Evolutionary conservation across 2,888 invertebrate species (phyloP), one percentile per base, ranked within the genome.

Genomic region (Quadriops clusia): DNA sequence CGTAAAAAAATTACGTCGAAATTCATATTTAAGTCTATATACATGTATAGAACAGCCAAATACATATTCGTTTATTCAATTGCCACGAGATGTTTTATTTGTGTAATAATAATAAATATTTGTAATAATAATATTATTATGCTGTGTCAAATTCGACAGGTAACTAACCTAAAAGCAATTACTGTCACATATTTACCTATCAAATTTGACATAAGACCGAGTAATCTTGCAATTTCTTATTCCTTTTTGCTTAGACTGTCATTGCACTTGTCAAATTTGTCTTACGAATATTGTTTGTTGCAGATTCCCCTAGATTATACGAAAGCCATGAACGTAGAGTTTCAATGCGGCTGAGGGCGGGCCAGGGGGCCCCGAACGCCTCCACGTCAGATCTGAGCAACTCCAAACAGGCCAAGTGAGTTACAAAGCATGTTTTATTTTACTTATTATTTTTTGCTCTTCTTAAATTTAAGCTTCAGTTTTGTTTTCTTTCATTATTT

Each of bases 391-490:
- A 63, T 42, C 45, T 63, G 33, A 60, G 58, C 40, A 60, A 59
- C 37, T 53, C 60, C n/a, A 62, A 63, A 47, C 63, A 62, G 46
- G 58, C 62, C 44, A 64, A 64, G 64, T 64, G 60, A 63, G 64
- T 63, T 54, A 38, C 47, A 15, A 12, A 25, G 10, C 3, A 25
- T 6, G 15, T 18, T 18, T 7, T 18, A 18, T 22, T 22, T 22
- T 22, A 4, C 11, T 10, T 22, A 5, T 10, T 5, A 10, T 5
- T 10, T 13, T n/a, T 9, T n/a, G 14, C 26, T 28, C 22, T 28
- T 11, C n/a, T 17, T n/a, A 9, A 22, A 28, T 11, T 32, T 21
- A 12, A 14, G 12, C 3, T 13, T 36, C 12, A 13, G 6, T 26
- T 9, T 30, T 25, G 17, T 8, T 31, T 14, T 20, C 27, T 10